phyloP scores from a whole-genome alignment of 2,113 vertebrate genomes.

The Saccopteryx bilineata region DNA sequence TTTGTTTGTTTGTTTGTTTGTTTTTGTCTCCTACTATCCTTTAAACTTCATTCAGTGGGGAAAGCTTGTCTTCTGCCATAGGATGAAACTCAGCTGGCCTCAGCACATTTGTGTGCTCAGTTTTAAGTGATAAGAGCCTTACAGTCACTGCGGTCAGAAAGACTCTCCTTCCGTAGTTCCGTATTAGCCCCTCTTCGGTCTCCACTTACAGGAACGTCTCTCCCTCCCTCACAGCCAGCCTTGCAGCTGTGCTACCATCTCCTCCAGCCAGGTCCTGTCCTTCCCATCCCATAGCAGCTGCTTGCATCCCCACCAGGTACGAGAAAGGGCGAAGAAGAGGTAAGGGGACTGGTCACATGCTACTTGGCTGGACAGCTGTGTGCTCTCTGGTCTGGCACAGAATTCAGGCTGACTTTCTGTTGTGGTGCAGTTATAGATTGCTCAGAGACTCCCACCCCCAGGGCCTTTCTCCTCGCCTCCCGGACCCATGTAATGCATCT shows the following conservation, averaged over 20 bases:
- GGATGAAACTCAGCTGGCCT: neutral
- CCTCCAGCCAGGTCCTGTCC: neutral
- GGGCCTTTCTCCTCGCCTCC: neutral
- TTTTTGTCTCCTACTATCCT: neutral
- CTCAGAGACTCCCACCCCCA: neutral
- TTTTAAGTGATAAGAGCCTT: neutral
- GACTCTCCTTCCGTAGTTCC: neutral
- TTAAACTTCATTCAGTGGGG: neutral
- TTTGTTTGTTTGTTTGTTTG: neutral
- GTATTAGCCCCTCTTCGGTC: neutral
- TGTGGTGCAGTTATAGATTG: too few species aligned
- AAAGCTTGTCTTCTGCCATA: neutral
- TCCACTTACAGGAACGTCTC: neutral
- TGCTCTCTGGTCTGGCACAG: neutral
- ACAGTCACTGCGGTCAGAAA: neutral
- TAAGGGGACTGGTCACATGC: neutral
- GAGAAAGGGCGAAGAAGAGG: neutral
- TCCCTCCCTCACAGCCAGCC: neutral
- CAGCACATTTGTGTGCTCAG: neutral
- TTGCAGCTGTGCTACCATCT: too few species aligned
- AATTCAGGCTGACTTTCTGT: neutral
- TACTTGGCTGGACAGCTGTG: neutral
- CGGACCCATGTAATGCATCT: neutral
- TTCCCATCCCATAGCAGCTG: rapidly evolving
- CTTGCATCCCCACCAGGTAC: neutral